Base-by-base conservation (phyloP, 2,888 invertebrate genomes). In the Ecdyonurus torrentis region DNA sequence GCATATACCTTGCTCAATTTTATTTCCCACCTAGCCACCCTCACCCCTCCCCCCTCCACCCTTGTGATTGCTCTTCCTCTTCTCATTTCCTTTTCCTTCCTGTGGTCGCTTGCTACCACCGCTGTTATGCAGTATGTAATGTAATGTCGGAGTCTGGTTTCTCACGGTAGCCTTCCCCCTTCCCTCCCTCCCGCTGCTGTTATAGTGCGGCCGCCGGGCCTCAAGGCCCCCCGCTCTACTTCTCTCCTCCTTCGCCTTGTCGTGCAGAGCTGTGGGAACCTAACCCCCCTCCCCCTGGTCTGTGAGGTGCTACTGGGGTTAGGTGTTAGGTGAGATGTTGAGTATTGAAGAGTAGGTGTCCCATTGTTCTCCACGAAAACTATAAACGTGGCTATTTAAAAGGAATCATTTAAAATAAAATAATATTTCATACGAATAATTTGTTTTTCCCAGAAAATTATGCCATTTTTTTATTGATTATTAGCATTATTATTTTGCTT, bases 141-240 rank as follows among this genome's bases (percentile, higher is more conserved):
- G 37, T 15, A 10, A 37, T 37, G 37, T 37, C 37, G 37, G 37
- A 5, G 37, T 5, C 37, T 37, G 37, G 37, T 7, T 55, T 55
- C 55, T 55, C 55, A 55, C 55, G 55, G 55, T 55, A 55, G 55
- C 55, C 55, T 55, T 55, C 55, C 22, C 19, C 55, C 22, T n/a
- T 22, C 55, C 22, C 55, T 22, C 55, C 55, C 50, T 7, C 22
- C n/a, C 22, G 7, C 59, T 59, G n/a, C 22, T 15, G 50, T 50
- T 18, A 7, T 50, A 15, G 19, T 15, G 10, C 58, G n/a, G 2
- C 22, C 25, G 23, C 59, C n/a, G 20, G n/a, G 1, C 59, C 2
- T 22, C 59, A 23, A n/a, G 19, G 7, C n/a, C 22, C 37, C 37
- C 37, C 37, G 37, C 37, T 15, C 37, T 15, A 5, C 37, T 15